A percentile compares a stretch with the other conserved stretches of the same genome.
Conservation (phyloP, 1,140 invertebrate species). For the Yoshiicerus persimilis region DNA sequence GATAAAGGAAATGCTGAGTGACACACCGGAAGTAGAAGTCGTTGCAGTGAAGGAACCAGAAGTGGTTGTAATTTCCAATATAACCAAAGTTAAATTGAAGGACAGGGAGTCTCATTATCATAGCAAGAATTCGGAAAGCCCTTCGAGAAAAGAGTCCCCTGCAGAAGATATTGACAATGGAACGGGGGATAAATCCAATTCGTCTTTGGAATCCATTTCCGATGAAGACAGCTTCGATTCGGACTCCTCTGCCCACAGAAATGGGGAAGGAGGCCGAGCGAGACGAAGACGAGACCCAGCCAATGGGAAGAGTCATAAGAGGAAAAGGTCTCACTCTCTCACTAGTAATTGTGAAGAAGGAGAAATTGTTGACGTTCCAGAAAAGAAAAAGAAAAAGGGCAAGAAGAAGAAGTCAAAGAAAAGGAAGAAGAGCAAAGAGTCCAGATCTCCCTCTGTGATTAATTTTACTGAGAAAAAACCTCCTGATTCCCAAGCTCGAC, state of each 20-base stretch:
- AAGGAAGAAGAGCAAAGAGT: slow-evolving; percentile 33
- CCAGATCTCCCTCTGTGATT: slow-evolving; percentile 2
- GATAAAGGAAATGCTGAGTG: background rate
- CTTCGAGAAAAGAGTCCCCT: background rate
- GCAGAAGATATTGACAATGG: background rate
- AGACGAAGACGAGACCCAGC: background rate
- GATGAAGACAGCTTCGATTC: slow-evolving; percentile 26
- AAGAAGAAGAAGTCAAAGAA: slow-evolving; percentile 50
- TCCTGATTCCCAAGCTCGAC: slow-evolving; percentile 46
- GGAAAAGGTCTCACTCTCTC: slow-evolving; percentile 34
- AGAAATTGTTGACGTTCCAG: slow-evolving; percentile 58
- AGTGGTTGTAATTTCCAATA: background rate
- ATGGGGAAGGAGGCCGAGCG: background rate
- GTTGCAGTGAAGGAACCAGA: background rate
- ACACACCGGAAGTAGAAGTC: background rate
- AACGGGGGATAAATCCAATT: background rate
- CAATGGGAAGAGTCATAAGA: background rate
- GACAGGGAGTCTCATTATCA: background rate
- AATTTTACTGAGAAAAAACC: slow-evolving; percentile 40
- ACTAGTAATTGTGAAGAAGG: slow-evolving; percentile 57
- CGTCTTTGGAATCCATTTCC: slow-evolving; percentile 21
- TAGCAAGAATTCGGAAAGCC: background rate
- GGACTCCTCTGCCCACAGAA: background rate
- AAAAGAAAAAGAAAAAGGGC: slow-evolving; percentile 52
- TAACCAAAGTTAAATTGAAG: background rate